A percentile compares a stretch with the other conserved stretches of the same genome.
Conservation (phyloP, 2,113 vertebrate genomes). For the Pelusios castaneus region DNA sequence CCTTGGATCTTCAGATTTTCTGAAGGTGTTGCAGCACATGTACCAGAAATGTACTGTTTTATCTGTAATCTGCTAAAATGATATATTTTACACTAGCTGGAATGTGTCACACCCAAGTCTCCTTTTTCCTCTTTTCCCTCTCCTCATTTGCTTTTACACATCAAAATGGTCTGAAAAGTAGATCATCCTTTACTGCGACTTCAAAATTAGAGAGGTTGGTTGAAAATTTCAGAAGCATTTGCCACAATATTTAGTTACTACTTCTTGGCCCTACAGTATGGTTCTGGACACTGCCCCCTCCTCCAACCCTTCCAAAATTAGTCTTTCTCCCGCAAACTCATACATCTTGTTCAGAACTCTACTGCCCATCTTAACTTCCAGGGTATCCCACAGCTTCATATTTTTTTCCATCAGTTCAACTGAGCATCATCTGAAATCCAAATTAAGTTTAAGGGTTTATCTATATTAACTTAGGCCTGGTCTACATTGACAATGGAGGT, state of each 20-base stretch:
- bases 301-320: accelerated
- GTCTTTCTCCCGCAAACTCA: background rate
- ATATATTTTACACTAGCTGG: accelerated
- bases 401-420: background rate
- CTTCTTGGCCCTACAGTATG: accelerated
- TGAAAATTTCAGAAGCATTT: background rate
- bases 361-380: accelerated
- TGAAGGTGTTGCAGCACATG: accelerated
- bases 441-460: background rate
- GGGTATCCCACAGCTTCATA: background rate
- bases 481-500: too few relatives aligned
- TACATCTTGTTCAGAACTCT: background rate
- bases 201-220: background rate
- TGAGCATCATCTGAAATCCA: background rate
- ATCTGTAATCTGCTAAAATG: background rate
- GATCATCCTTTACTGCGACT: background rate
- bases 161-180: background rate
- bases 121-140: too few relatives aligned
- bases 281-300: accelerated
- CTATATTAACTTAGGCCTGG: background rate
- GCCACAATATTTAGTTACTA: background rate
- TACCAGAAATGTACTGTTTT: background rate
- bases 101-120: background rate
- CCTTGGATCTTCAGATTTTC: background rate
- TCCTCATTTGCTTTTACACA: background rate